Conservation (phyloP, 2,888 invertebrate genomes). For the Pollenia amentaria region DNA sequence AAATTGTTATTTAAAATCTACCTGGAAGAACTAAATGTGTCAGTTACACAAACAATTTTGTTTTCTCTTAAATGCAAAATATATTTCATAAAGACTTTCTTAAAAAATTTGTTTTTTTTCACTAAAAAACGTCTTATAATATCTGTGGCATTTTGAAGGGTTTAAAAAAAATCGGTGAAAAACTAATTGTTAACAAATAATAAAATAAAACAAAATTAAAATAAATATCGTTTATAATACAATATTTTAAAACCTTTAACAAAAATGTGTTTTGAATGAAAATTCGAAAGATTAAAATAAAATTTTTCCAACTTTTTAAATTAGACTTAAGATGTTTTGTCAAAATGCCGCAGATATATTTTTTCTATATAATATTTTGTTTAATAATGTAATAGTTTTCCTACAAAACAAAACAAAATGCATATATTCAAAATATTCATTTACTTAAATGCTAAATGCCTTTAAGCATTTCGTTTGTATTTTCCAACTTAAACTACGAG, state of each 20-base stretch:
- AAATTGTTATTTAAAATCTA: slow-evolving; percentile 1
- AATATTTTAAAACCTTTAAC: too few species aligned
- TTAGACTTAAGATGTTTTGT: too few species aligned
- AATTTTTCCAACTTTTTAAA: too few species aligned
- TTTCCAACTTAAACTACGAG: neutral
- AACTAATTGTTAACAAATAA: too few species aligned
- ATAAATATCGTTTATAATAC: too few species aligned
- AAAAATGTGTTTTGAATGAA: too few species aligned
- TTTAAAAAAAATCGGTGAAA: too few species aligned
- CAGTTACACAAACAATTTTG: neutral
- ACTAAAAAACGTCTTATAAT: neutral
- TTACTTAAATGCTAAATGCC: slow-evolving; percentile 39
- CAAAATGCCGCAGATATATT: too few species aligned
- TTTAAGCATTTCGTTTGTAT: slow-evolving; percentile 39
- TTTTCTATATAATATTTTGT: neutral
- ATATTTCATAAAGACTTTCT: too few species aligned
- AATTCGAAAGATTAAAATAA: too few species aligned
- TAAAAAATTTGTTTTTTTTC: neutral
- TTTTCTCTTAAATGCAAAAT: neutral
- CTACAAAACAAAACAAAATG: neutral
- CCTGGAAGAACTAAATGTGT: neutral
- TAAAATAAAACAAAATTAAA: too few species aligned
- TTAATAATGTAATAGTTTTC: neutral
- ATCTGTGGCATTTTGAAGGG: too few species aligned
- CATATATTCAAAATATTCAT: slow-evolving; percentile 26